phyloP scores from a whole-genome alignment of 64 coral and sea anemone genomes.

The Montipora efflorescens region DNA sequence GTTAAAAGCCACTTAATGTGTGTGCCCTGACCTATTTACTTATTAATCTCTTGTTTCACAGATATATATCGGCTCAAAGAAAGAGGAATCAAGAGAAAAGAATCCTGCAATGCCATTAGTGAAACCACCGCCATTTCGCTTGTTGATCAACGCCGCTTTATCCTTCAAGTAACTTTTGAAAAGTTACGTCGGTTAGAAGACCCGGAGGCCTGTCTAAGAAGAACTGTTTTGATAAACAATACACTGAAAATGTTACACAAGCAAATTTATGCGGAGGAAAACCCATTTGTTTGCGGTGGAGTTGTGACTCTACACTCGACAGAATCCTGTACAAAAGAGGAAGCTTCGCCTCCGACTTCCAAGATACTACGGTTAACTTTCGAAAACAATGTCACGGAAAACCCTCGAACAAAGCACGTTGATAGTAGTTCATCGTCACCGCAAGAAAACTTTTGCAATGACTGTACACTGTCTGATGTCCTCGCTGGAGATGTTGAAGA shows the following conservation, averaged over 20 bases:
- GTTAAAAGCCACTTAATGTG: slow-evolving; percentile 54
- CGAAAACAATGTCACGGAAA: slow-evolving; percentile 26
- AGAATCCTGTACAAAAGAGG: slow-evolving; percentile 4
- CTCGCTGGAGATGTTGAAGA: slow-evolving; percentile 58
- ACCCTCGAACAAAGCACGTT: slow-evolving; percentile 10
- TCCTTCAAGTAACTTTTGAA: slow-evolving; percentile 93
- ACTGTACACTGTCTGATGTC: slow-evolving; percentile 66
- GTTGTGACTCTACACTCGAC: slow-evolving; percentile 50
- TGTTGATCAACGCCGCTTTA: slow-evolving; percentile 68
- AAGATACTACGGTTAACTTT: slow-evolving; percentile 48
- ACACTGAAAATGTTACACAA: slow-evolving; percentile 92
- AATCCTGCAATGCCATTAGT: slow-evolving; percentile 17
- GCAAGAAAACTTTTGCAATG: slow-evolving; percentile 10
- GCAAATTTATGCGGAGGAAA: slow-evolving; percentile 88
- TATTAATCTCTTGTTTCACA: slow-evolving; percentile 57
- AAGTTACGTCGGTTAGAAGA: slow-evolving; percentile 95
- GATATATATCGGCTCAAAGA: slow-evolving; percentile 61
- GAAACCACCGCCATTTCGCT: slow-evolving; percentile 27
- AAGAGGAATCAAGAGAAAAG: slow-evolving; percentile 55
- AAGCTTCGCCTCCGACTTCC: slow-evolving; percentile 48
- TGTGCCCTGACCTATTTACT: slow-evolving; percentile 67
- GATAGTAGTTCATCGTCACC: slow-evolving; percentile 12
- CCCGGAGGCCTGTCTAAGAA: slow-evolving; percentile 89
- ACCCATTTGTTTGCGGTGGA: slow-evolving; percentile 68
- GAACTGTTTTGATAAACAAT: slow-evolving; percentile 98